Conservation (phyloP, 2,888 invertebrate species). For the Nomada hirtipes region DNA sequence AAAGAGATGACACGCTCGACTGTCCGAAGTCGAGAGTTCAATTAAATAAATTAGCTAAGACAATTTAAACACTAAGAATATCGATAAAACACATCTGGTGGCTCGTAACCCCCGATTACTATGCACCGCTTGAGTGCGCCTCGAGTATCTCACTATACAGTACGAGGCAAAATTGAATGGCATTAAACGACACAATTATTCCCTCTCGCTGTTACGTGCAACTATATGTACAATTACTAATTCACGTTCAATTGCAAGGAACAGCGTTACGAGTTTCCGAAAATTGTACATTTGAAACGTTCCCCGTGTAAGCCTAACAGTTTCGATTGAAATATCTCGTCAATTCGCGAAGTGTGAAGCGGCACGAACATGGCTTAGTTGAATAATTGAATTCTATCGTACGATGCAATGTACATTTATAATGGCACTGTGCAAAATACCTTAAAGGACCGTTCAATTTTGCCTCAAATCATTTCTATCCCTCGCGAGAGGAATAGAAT, state of each 20-base stretch:
- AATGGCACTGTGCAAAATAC: background rate
- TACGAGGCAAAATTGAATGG: conserved; percentile 18
- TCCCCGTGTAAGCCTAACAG: no score
- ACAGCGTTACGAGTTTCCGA: background rate
- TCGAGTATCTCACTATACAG: conserved; percentile 34
- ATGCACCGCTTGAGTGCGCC: conserved; percentile 18
- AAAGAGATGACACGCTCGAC: conserved; percentile 15
- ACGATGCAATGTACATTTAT: no score
- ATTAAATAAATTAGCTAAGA: conserved; percentile 29
- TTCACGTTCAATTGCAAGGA: background rate
- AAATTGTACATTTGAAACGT: no score
- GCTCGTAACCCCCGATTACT: conserved; percentile 16
- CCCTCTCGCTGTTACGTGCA: background rate
- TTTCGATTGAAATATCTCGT: no score
- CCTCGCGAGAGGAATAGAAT: background rate
- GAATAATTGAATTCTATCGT: no score
- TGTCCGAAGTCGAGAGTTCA: background rate
- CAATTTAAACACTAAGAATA: conserved; percentile 1
- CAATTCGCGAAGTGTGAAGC: no score
- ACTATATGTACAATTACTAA: background rate
- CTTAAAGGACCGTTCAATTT: conserved; percentile 3
- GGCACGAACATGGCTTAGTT: no score
- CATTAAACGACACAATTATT: conserved; percentile 4
- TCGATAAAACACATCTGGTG: conserved; percentile 21
- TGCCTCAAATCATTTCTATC: background rate